Conservation (phyloP, 2,888 invertebrate genomes). For the Steinernema carpocapsae region DNA sequence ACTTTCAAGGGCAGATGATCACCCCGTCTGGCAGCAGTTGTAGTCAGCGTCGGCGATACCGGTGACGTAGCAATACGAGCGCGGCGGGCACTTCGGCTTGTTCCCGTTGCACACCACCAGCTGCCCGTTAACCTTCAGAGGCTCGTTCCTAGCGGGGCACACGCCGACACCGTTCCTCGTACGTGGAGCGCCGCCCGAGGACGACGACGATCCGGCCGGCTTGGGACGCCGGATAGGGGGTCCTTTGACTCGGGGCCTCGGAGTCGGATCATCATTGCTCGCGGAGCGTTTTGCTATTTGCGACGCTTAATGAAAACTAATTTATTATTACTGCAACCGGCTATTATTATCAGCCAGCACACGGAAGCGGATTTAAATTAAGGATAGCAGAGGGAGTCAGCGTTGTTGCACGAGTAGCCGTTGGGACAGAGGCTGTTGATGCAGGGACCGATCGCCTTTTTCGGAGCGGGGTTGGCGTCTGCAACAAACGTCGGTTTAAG, state of each 20-base stretch:
- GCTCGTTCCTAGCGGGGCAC: slow-evolving; percentile 9
- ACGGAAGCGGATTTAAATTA: neutral
- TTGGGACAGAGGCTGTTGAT: slow-evolving; percentile 59
- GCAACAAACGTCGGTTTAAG: neutral
- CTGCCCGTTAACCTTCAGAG: neutral
- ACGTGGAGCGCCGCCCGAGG: neutral
- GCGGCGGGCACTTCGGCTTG: slow-evolving; percentile 36
- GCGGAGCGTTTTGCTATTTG: neutral
- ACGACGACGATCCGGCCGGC: neutral
- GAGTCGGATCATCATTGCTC: neutral
- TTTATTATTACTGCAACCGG: neutral
- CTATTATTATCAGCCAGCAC: neutral
- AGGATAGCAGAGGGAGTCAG: slow-evolving; percentile 56
- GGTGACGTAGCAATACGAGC: slow-evolving; percentile 37
- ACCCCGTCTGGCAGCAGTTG: slow-evolving; percentile 28
- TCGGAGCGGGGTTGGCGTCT: no score
- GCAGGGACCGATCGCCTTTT: slow-evolving; percentile 60
- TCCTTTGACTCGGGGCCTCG: neutral
- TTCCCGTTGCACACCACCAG: slow-evolving; percentile 22
- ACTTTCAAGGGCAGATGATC: no score
- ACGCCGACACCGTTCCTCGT: slow-evolving; percentile 15
- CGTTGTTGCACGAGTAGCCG: slow-evolving; percentile 51
- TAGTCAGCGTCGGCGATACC: slow-evolving; percentile 27
- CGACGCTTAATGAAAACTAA: neutral
- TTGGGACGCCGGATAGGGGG: slow-evolving; percentile 4